Percentiles rank a stretch among this genome's conserved stretches.
These are phyloP conservation scores for Drosophila oshimai DNA, from an alignment of 1,140 invertebrate genomes.

Conservation along the genomic window DNA sequence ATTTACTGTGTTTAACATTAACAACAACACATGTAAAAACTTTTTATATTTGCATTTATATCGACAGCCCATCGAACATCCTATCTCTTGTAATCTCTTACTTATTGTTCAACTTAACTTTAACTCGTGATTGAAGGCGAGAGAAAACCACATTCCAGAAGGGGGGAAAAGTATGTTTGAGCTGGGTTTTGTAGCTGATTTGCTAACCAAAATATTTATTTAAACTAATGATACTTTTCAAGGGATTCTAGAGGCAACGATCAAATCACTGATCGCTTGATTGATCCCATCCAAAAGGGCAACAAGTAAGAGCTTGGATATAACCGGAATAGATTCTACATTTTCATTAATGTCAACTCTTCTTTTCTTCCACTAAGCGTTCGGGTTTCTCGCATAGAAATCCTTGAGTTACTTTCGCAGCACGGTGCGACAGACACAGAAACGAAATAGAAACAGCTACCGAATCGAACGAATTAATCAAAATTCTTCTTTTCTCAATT, in stretches of 20 bases:
- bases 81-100: not conserved
- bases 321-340: conserved; percentile 41
- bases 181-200: conserved; percentile 7
- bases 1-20: not conserved
- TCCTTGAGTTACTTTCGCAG: too few species aligned
- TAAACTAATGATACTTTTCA: conserved; percentile 36
- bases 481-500: conserved; percentile 80
- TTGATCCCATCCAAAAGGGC: conserved; percentile 16
- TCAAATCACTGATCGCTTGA: conserved; percentile 33
- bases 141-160: not conserved
- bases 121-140: not conserved
- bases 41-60: not conserved
- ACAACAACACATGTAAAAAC: not conserved
- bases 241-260: conserved; percentile 40
- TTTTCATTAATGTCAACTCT: conserved; percentile 65
- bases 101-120: not conserved
- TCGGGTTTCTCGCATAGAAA: conserved; percentile 37
- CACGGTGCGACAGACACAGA: conserved; percentile 19
- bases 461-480: conserved; percentile 71
- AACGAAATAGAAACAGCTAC: conserved; percentile 26
- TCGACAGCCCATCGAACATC: not conserved
- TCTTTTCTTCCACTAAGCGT: conserved; percentile 68
- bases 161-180: not conserved
- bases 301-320: conserved; percentile 49
- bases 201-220: conserved; percentile 6